Conservation (phyloP, 2,113 vertebrate genomes). For the Bubalus kerabau region DNA sequence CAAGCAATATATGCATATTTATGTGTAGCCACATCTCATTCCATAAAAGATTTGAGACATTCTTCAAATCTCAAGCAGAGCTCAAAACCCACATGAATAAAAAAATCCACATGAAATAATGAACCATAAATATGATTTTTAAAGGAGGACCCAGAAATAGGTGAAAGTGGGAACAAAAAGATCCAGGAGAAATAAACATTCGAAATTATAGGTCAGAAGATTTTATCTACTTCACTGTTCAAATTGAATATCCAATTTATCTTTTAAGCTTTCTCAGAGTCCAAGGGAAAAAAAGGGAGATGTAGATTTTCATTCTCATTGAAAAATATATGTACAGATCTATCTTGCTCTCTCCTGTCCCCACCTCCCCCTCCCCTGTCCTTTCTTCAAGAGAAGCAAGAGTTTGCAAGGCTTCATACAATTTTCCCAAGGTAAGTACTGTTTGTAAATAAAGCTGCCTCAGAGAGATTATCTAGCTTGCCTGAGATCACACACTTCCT, state of each 20-base stretch:
- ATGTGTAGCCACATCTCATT: not conserved
- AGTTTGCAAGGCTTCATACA: not conserved
- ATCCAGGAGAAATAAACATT: constrained; percentile 38
- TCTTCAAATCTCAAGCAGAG: constrained; percentile 27
- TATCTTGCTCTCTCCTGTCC: not conserved
- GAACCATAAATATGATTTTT: constrained; percentile 3
- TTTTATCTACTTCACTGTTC: not conserved
- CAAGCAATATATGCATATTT: not conserved
- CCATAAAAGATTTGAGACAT: not conserved
- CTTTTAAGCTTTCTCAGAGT: not conserved
- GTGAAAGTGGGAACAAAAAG: constrained; percentile 15
- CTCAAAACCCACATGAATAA: not conserved
- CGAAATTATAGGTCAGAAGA: not conserved
- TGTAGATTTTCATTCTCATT: not conserved
- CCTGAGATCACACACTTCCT: not conserved
- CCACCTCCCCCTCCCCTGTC: fast-evolving
- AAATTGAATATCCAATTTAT: not conserved
- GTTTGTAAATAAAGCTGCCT: not conserved
- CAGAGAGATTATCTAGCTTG: not conserved
- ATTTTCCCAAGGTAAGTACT: not conserved
- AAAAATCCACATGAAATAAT: constrained; percentile 11
- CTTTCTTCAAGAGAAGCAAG: not conserved
- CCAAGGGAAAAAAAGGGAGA: not conserved
- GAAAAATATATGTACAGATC: not conserved
- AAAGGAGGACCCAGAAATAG: not conserved